These are phyloP conservation scores for Apamea anceps DNA, from an alignment of 2,888 invertebrate genomes.

Conservation along the genomic window DNA sequence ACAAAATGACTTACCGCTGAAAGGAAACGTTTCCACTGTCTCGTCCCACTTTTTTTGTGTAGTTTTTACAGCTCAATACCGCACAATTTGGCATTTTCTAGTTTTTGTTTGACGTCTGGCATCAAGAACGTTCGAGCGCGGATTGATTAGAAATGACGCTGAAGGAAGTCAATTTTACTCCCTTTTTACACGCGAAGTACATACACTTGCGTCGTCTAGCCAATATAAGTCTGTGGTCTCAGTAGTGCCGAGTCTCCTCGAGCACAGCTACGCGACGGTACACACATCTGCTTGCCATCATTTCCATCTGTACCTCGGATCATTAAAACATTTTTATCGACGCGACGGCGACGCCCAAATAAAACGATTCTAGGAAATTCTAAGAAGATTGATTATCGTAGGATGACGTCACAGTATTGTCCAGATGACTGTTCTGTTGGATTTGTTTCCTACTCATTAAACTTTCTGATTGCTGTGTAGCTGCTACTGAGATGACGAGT, in stretches of 20 bases:
- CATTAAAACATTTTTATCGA: background rate
- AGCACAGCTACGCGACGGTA: background rate
- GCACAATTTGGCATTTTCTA: no score
- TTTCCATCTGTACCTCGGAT: background rate
- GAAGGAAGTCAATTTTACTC: no score
- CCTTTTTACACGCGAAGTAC: no score
- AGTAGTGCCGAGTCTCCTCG: background rate
- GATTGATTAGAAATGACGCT: no score
- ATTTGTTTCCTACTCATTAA: background rate
- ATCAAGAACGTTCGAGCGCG: no score
- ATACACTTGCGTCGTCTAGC: no score
- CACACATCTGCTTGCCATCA: conserved; percentile 13
- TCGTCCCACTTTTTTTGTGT: no score
- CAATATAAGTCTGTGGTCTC: no score
- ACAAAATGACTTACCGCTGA: no score
- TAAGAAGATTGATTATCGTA: background rate
- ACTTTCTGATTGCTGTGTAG: background rate
- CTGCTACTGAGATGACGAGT: background rate
- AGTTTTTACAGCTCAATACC: no score
- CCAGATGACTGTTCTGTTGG: conserved; percentile 19
- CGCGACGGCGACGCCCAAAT: background rate
- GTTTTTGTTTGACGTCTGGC: no score
- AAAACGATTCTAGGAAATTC: conserved; percentile 25
- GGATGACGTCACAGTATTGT: background rate
- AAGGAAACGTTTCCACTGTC: no score